These are phyloP conservation scores for Rhadinocentrus ornatus DNA, from an alignment of 2,797 vertebrate genomes.

Conservation along the genomic window DNA sequence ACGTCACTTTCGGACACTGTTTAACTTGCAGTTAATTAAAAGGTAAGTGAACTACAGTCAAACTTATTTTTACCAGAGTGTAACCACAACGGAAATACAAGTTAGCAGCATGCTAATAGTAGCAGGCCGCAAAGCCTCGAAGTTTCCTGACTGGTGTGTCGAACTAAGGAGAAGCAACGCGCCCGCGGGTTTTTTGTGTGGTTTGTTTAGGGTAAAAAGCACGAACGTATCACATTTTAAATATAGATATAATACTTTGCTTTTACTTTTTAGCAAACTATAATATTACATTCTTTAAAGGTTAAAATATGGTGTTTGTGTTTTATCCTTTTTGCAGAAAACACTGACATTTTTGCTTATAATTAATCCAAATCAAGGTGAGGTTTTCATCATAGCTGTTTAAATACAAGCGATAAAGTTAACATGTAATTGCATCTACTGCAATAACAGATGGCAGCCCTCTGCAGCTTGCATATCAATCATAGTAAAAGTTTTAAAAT, in stretches of 20 bases:
- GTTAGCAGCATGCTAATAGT: slow-evolving; percentile 19
- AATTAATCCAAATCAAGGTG: neutral
- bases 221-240: too few species aligned
- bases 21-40: fast-evolving
- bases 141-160: slow-evolving; percentile 30
- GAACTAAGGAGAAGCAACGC: neutral
- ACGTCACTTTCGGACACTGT: neutral
- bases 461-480: neutral
- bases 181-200: neutral
- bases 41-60: slow-evolving; percentile 7
- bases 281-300: neutral
- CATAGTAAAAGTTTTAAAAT: neutral
- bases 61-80: fast-evolving
- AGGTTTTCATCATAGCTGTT: neutral
- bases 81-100: neutral
- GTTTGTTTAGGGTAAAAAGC: too few species aligned
- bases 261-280: neutral
- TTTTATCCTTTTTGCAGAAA: neutral
- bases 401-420: neutral
- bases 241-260: neutral
- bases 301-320: neutral
- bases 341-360: neutral
- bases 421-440: neutral
- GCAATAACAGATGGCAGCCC: neutral
- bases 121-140: slow-evolving; percentile 65